A percentile compares a stretch with the other conserved stretches of the same genome.
Evolutionary conservation across 2,113 vertebrate species (phyloP).

Genomic region (Perccottus glenii): DNA sequence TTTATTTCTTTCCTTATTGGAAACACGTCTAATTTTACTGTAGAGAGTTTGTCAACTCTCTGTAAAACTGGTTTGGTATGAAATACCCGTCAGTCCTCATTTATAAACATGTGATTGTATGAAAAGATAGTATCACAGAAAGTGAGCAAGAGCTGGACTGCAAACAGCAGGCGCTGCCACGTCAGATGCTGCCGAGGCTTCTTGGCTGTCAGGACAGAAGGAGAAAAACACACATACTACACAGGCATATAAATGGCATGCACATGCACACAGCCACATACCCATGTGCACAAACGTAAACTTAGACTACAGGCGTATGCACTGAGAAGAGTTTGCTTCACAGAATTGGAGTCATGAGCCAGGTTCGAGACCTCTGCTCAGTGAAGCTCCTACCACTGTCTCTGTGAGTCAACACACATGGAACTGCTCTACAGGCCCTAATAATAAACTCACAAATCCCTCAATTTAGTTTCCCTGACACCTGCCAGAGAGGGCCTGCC

Average conservation of each 20-base stretch:
- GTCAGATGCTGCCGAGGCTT: conserved; percentile 75
- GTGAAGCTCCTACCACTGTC: conserved; percentile 54
- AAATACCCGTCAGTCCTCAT: conserved; percentile 59
- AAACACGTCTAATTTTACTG: conserved; percentile 18
- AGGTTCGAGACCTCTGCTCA: conserved; percentile 62
- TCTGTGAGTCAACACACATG: conserved; percentile 64
- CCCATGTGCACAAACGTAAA: conserved; percentile 4
- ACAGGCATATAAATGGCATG: conserved; percentile 39
- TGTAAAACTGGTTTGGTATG: conserved; percentile 34
- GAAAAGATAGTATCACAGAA: conserved; percentile 72
- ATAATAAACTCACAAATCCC: conserved; percentile 63
- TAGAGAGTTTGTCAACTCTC: conserved; percentile 42
- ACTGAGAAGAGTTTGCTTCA: conserved; percentile 50
- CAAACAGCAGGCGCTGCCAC: conserved; percentile 74
- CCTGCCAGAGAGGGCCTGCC: conserved; percentile 32
- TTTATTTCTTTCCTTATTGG: conserved; percentile 2
- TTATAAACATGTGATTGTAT: conserved; percentile 70
- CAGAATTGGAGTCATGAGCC: conserved; percentile 51
- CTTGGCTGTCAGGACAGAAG: conserved; percentile 72
- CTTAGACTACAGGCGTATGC: conserved; percentile 4
- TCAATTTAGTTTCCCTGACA: conserved; percentile 38
- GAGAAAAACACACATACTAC: conserved; percentile 30
- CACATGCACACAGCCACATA: conserved; percentile 15
- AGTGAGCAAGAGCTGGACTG: conserved; percentile 60
- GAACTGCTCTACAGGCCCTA: conserved; percentile 46